These are phyloP conservation scores for Acestrorhynchus altus DNA, from an alignment of 2,797 vertebrate species.

Conservation along the genomic window DNA sequence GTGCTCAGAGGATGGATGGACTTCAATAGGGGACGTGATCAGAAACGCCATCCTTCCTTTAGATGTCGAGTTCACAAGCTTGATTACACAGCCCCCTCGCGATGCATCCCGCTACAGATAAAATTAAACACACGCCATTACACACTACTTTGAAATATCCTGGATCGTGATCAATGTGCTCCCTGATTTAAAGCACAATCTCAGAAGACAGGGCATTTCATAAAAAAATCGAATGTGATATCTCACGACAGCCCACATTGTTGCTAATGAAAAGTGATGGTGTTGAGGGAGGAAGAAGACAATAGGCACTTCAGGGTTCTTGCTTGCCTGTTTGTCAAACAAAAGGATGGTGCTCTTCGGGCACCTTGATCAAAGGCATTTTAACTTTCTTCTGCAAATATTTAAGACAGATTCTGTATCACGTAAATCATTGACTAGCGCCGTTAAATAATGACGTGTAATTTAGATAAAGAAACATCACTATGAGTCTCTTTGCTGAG, in stretches of 20 bases:
- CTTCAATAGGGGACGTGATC: slow-evolving; percentile 75
- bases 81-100: slow-evolving; percentile 76
- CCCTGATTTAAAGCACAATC: slow-evolving; percentile 66
- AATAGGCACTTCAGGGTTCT: slow-evolving; percentile 64
- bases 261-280: slow-evolving; percentile 73
- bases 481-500: slow-evolving; percentile 38
- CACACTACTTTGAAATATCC: slow-evolving; percentile 76
- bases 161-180: slow-evolving; percentile 77
- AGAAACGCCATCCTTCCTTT: slow-evolving; percentile 76
- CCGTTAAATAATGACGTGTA: slow-evolving; percentile 51
- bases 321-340: slow-evolving; percentile 63
- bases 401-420: slow-evolving; percentile 69
- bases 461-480: slow-evolving; percentile 63
- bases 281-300: slow-evolving; percentile 67
- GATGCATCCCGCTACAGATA: slow-evolving; percentile 78
- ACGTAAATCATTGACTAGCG: slow-evolving; percentile 62
- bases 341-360: slow-evolving; percentile 66
- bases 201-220: slow-evolving; percentile 71
- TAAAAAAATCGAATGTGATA: slow-evolving; percentile 67
- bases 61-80: slow-evolving; percentile 81
- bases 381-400: slow-evolving; percentile 63
- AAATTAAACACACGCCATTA: slow-evolving; percentile 79
- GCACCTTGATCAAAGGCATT: slow-evolving; percentile 70
- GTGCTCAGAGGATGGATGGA: slow-evolving; percentile 69
- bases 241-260: slow-evolving; percentile 62